Percentiles rank a stretch among this genome's conserved stretches.
These are phyloP conservation scores for Holothuria glaberrima DNA, from an alignment of 35 echinoderm and acorn worm species.

Conservation along the genomic window DNA sequence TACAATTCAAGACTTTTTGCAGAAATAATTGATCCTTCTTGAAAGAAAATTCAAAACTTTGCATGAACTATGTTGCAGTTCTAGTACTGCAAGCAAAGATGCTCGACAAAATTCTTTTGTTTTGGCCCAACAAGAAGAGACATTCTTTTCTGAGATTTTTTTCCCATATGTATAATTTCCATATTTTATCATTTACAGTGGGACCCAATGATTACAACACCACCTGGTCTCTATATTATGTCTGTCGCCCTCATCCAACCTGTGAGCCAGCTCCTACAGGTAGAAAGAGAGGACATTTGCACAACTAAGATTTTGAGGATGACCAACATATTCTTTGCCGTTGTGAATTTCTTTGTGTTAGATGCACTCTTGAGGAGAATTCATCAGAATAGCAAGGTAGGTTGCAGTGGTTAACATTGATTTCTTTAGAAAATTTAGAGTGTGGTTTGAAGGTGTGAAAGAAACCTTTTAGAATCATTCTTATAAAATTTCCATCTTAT, in stretches of 20 bases:
- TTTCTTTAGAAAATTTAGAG: background rate
- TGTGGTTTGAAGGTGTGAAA: background rate
- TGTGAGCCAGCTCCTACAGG: slow-evolving; percentile 63
- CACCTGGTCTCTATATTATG: slow-evolving; percentile 89
- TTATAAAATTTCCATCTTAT: too few species aligned
- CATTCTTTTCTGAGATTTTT: too few species aligned
- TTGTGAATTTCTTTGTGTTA: slow-evolving; percentile 79
- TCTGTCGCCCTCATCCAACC: slow-evolving; percentile 88
- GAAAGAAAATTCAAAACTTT: too few species aligned
- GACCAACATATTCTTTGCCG: slow-evolving; percentile 88
- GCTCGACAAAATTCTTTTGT: too few species aligned
- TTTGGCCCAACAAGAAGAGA: too few species aligned
- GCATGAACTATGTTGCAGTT: too few species aligned
- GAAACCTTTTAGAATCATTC: too few species aligned
- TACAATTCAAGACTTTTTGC: too few species aligned
- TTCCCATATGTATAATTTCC: too few species aligned
- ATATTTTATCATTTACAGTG: slow-evolving; percentile 68
- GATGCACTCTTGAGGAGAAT: slow-evolving; percentile 71
- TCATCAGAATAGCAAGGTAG: slow-evolving; percentile 27
- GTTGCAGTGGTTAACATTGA: too few species aligned
- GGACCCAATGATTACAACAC: slow-evolving; percentile 96
- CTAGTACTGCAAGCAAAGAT: too few species aligned
- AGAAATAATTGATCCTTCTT: too few species aligned
- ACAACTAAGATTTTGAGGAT: slow-evolving; percentile 69
- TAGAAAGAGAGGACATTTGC: slow-evolving; percentile 72